Conservation (phyloP, 2,113 vertebrate species). For the Scartelaos histophorus region DNA sequence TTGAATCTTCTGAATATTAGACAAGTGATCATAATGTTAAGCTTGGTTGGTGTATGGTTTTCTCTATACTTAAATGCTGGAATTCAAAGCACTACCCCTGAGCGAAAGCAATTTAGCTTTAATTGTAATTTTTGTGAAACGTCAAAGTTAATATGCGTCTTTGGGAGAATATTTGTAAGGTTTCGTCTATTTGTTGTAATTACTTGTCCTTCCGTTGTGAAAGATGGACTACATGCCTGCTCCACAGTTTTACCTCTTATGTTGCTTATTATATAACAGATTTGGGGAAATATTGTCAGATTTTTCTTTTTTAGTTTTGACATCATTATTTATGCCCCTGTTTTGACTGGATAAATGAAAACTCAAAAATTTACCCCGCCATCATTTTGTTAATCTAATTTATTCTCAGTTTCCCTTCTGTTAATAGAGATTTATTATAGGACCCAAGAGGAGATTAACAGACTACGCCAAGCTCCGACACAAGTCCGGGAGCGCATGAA, state of each 20-base stretch:
- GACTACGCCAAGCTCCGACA: constrained; percentile 21
- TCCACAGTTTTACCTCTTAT: neutral
- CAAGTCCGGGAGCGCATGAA: constrained; percentile 8
- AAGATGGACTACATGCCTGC: constrained; percentile 14
- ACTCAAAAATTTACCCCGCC: constrained; percentile 28
- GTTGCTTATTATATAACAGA: neutral
- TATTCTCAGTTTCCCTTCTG: constrained; percentile 15
- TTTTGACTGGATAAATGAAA: constrained; percentile 38
- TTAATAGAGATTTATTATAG: constrained; percentile 46
- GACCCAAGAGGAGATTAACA: constrained; percentile 26
- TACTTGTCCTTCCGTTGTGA: constrained; percentile 18
- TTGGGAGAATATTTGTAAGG: neutral
- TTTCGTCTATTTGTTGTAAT: constrained; percentile 11
- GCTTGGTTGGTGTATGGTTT: neutral
- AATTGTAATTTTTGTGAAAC: constrained; percentile 18
- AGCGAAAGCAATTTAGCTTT: constrained; percentile 20
- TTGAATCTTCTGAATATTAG: neutral
- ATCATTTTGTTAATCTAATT: constrained; percentile 34
- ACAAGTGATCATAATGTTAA: neutral
- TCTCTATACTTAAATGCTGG: constrained; percentile 18
- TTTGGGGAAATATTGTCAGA: constrained; percentile 1
- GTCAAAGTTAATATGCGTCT: constrained; percentile 7
- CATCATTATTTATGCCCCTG: constrained; percentile 8
- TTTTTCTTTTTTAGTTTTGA: constrained; percentile 15
- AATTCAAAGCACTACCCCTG: constrained; percentile 23